These are phyloP conservation scores for Nysson spinosus DNA, from an alignment of 2,888 invertebrate species.

Conservation along the genomic window DNA sequence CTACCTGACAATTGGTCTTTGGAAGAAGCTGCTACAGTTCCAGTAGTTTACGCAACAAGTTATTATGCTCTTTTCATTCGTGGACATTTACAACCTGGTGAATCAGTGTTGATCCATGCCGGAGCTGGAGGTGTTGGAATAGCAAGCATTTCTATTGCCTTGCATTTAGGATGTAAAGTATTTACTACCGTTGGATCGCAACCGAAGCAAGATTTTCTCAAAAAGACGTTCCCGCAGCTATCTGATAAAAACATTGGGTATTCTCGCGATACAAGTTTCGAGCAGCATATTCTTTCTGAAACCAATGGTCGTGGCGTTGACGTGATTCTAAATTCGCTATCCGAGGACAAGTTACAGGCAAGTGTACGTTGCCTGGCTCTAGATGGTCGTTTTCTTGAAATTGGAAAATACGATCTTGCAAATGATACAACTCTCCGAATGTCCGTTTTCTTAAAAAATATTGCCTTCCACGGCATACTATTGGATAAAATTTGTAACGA, in stretches of 20 bases:
- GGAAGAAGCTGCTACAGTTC: slow-evolving; percentile 96
- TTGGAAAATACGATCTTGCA: too few species aligned
- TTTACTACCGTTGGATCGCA: slow-evolving; percentile 94
- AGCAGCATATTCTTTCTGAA: slow-evolving; percentile 90
- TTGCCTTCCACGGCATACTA: too few species aligned
- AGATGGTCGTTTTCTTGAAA: too few species aligned
- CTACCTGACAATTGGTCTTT: slow-evolving; percentile 93
- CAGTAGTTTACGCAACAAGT: slow-evolving; percentile 94
- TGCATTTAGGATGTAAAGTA: slow-evolving; percentile 92
- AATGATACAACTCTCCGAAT: too few species aligned
- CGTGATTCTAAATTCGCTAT: slow-evolving; percentile 95
- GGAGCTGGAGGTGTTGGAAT: slow-evolving; percentile 98
- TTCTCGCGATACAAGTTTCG: slow-evolving; percentile 94
- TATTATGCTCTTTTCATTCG: slow-evolving; percentile 94
- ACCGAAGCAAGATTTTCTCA: slow-evolving; percentile 92
- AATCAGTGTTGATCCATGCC: slow-evolving; percentile 94
- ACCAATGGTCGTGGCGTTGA: slow-evolving; percentile 96
- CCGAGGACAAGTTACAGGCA: slow-evolving; percentile 96
- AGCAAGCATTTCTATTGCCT: slow-evolving; percentile 96
- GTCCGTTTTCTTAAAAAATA: too few species aligned
- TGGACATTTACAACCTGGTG: slow-evolving; percentile 90
- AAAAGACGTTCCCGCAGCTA: slow-evolving; percentile 90
- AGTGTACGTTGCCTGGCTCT: slow-evolving; percentile 94
- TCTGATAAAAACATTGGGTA: slow-evolving; percentile 91
- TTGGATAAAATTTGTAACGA: too few species aligned